Base-by-base conservation (phyloP, 2,888 invertebrate genomes). In the Lepidochrysops patricia region DNA sequence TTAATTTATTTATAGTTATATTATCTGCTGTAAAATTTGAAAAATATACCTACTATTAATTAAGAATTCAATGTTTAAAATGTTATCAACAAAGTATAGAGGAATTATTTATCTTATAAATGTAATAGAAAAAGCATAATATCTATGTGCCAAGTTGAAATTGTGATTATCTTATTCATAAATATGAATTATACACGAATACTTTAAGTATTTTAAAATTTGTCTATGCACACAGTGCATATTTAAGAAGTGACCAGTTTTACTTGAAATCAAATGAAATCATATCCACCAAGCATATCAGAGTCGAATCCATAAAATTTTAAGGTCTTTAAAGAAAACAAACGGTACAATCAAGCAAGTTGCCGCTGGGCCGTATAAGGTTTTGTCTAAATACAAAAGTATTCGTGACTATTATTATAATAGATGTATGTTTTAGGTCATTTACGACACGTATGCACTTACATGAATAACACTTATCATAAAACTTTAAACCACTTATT, bases 171-270 rank as follows among this genome's bases (percentile, higher is more conserved):
- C 29, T 32, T 29, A 15, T 27, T 27, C 9, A 12, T 32, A 32
- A 29, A 29, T 43, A 15, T 32, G 7, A 23, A 27, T 27, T 27
- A 15, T 27, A 50, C 15, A 50, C 52, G 15, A 29, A 54, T 54
- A 54, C 54, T 54, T 54, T 32, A 54, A 32, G 54, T 54, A 54
- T 54, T 27, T 15, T 54, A 27, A 26, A 27, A 50, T 50, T 5
- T 50, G 26, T 32, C 12, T 9, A 19, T 54, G 54, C 29, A 54
- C 54, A 9, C 15, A 29, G 54, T 54, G 32, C 54, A 27, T 29
- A 15, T 13, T 27, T 5, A 13, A 26, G 1, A 52, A 50, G 26
- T 26, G 26, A 50, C 50, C 52, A 52, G 13, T 52, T 13, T 15
- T 27, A 1, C 27, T 15, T 13, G 13, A 27, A 13, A 15, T 52